These are phyloP conservation scores for Acipenser ruthenus DNA, from an alignment of 2,797 vertebrate genomes.

Conservation along the genomic window DNA sequence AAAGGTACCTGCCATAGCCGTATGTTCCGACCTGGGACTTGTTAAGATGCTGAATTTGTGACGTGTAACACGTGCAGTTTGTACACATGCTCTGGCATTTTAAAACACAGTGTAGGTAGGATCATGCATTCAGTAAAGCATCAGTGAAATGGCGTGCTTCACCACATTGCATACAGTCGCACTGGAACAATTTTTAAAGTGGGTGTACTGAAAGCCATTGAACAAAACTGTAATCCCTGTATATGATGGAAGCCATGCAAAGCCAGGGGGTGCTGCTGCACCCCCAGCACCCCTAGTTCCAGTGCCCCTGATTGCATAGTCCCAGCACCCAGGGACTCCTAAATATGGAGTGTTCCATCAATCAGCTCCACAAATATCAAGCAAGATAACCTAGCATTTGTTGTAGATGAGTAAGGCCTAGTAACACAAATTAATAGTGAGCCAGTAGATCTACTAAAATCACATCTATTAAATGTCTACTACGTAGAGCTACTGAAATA, in stretches of 20 bases:
- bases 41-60: conserved; percentile 35
- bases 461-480: too few species aligned
- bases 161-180: conserved; percentile 3
- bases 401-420: conserved; percentile 59
- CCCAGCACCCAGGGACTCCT: conserved; percentile 37
- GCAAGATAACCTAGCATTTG: conserved; percentile 39
- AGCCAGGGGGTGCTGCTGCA: too few species aligned
- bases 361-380: conserved; percentile 42
- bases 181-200: too few species aligned
- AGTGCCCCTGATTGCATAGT: conserved; percentile 18
- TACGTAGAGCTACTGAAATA: too few species aligned
- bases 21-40: conserved; percentile 33
- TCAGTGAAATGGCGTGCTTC: conserved; percentile 13
- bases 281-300: too few species aligned
- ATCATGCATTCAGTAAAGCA: conserved; percentile 31
- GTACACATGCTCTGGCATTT: conserved; percentile 34
- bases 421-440: not conserved
- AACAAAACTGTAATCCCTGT: too few species aligned
- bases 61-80: conserved; percentile 29
- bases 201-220: too few species aligned
- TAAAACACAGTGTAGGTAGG: conserved; percentile 24
- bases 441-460: too few species aligned
- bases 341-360: conserved; percentile 55
- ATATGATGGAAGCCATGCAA: too few species aligned
- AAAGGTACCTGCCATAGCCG: not conserved